Evolutionary conservation across 2,797 vertebrate species (phyloP), one percentile per base, ranked within the genome.

Genomic region (Eutrigla gurnardus): DNA sequence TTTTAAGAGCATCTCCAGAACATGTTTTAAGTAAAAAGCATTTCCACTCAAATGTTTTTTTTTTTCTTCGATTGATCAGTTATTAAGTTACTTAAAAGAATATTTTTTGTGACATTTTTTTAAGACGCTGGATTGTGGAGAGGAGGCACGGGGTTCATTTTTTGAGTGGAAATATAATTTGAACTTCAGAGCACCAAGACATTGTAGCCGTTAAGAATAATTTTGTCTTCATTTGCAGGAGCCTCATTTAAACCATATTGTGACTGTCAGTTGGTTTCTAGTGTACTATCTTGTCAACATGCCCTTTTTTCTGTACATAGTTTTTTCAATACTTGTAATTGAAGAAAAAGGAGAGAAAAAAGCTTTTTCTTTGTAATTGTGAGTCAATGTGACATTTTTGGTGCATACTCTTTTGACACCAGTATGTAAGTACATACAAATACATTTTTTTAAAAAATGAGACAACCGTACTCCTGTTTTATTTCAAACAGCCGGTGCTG

Each of bases 361-460:
- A 81, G 65, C 67, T 77, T 91, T 93, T 89, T 90, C 90, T 91
- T 91, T 86, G 87, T 91, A 90, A 90, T 89, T 90, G 93, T 94
- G 88, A 89, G 89, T 93, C 85, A 63, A 86, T 92, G 91, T 94
- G 89, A 93, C 90, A 93, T 93, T 92, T 91, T 91, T 92, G 93
- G 93, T 93, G 88, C 83, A 89, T 93, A 91, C 87, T 88, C 86
- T 92, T 93, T 93, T 82, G 90, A 93, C 94, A 94, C 90, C 92
- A 91, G 87, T 94, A 92, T 93, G 90, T 94, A 93, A 94, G 88
- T 94, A 93, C 93, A 92, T 93, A 94, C 91, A 94, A 93, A 95
- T 95, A 93, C 81, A 92, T 92, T 93, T 94, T 93, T 94, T 93
- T 92, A 92, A 93, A 93, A 92, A 93, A 93, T 80, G 40, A 70